These are phyloP conservation scores for Archips crataeganus DNA, from an alignment of 2,888 invertebrate genomes.

Conservation along the genomic window DNA sequence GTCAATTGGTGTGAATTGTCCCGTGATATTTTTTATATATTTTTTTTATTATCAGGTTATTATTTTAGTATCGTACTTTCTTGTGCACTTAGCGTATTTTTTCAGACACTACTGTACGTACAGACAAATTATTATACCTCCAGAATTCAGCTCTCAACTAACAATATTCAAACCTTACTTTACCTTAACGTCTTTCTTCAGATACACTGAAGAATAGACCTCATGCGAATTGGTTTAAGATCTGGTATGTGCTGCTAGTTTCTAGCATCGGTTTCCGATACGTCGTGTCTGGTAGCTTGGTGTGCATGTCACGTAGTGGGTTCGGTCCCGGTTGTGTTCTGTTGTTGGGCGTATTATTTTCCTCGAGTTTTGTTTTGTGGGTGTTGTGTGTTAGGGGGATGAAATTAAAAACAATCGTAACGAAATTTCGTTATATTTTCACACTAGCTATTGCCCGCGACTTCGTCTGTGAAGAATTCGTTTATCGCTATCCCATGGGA, in stretches of 20 bases:
- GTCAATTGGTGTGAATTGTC: too few species aligned
- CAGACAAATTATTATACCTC: constrained; percentile 47
- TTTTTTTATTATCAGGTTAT: constrained; percentile 51
- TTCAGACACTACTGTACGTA: constrained; percentile 52
- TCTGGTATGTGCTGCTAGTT: constrained; percentile 51
- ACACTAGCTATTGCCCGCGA: background rate
- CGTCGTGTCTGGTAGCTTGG: constrained; percentile 58
- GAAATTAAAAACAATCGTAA: constrained; percentile 3
- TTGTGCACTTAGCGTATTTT: constrained; percentile 69
- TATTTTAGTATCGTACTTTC: constrained; percentile 59
- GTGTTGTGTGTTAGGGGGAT: constrained; percentile 63
- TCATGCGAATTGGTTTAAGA: constrained; percentile 52
- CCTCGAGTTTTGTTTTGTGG: constrained; percentile 65
- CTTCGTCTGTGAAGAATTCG: too few species aligned
- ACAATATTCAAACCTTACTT: background rate
- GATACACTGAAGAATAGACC: constrained; percentile 37
- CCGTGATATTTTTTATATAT: too few species aligned
- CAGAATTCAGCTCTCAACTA: background rate
- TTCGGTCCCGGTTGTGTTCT: constrained; percentile 69
- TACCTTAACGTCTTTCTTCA: constrained; percentile 3
- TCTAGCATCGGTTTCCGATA: constrained; percentile 55
- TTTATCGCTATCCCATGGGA: too few species aligned
- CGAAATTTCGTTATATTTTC: background rate
- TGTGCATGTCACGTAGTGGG: constrained; percentile 74
- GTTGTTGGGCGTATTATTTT: constrained; percentile 74